Evolutionary conservation across 2,113 vertebrate species (phyloP), one percentile per base, ranked within the genome.

Genomic region (Ariopsis seemanni): DNA sequence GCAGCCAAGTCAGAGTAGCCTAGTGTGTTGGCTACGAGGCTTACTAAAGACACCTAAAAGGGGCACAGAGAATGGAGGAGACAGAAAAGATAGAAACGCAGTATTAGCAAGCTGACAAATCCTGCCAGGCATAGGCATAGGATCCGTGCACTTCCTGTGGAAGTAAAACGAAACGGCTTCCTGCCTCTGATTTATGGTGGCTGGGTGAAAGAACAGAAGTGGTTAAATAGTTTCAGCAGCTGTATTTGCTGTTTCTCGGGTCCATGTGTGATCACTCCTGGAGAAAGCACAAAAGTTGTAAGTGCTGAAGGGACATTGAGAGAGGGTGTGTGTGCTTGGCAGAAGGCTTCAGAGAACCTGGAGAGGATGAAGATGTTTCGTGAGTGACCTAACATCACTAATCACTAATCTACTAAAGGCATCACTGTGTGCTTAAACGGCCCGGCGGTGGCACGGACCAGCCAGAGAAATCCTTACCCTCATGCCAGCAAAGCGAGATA

Each of bases 1-100:
- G 98, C 97, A 88, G 97, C 97, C 93, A 99, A 97, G 93, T 99
- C 98, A 0, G 98, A 97, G 85, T 98, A 99, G 93, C 98, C 97
- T 90, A 99, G 94, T 0, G 97, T 96, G 90, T 90, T 97, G 93
- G 98, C 98, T 88, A 97, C 93, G 86, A 99, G 93, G 93, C 98
- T 99, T 93, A 99, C 92, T 91, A 99, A 92, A 0, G 98, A 99
- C 85, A 99, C 98, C 98, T 99, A 94, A 53, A 92, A 75, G 82
- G 79, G 81, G 85, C 87, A 89, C 84, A 91, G 67, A 88, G 25
- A 86, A 87, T 79, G 86, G 80, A 91, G 89, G 88, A 93, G 84
- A 85, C 82, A 90, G 83, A 89, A 87, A 88, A 90, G 83, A 90
- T 90, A 91, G 72, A 90, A 83, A 89, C 1, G 78, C 77, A 87